phyloP scores from a whole-genome alignment of 2,888 invertebrate genomes.

The Lamproptera curius region DNA sequence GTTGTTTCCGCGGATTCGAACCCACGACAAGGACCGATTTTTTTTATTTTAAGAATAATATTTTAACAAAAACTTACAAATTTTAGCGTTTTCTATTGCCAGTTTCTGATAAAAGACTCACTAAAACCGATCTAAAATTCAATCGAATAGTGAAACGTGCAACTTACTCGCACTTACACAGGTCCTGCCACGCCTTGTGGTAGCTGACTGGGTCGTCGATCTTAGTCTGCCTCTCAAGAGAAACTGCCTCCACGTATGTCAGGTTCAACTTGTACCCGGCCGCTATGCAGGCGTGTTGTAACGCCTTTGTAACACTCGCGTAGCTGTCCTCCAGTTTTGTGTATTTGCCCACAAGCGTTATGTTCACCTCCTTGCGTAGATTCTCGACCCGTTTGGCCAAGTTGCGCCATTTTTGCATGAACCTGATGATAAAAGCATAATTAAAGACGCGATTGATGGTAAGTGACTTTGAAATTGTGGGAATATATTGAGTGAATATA shows the following conservation, averaged over 20 bases:
- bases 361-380: conserved; percentile 89
- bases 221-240: conserved; percentile 87
- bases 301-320: conserved; percentile 95
- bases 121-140: no score
- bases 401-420: conserved; percentile 94
- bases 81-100: no score
- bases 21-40: no score
- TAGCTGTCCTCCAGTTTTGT: conserved; percentile 97
- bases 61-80: no score
- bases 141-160: no score
- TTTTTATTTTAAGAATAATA: no score
- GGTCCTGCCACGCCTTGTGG: conserved; percentile 94
- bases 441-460: no score
- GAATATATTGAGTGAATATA: no score
- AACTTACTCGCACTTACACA: conserved; percentile 90
- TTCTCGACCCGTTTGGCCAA: conserved; percentile 91
- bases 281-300: conserved; percentile 94
- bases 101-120: no score
- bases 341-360: conserved; percentile 97
- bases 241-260: conserved; percentile 94
- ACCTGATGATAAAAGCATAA: conserved; percentile 74
- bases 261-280: conserved; percentile 91
- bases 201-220: conserved; percentile 88
- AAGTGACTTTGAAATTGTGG: no score
- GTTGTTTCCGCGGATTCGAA: no score